Evolutionary conservation across 2,888 invertebrate species (phyloP), one percentile per base, ranked within the genome.

Genomic region (Amphiduros pacificus): DNA sequence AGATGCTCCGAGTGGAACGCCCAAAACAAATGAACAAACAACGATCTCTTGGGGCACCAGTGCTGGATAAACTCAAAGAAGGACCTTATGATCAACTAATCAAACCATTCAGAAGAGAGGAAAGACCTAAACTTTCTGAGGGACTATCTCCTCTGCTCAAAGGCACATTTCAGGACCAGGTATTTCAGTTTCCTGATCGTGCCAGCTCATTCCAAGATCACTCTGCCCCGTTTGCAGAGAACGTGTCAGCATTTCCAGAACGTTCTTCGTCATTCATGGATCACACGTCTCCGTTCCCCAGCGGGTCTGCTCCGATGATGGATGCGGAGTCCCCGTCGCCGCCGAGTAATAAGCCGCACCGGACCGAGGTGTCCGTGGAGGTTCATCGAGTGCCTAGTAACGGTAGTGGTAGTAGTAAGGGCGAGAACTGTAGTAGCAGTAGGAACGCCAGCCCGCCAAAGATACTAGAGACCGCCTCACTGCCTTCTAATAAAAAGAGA

Each of bases 21-120:
- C 40, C 53, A n/a, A 65, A 72, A 17, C 71, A 72, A n/a, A 69
- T 66, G 40, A 49, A 56, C 20, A 52, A 75, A 14, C 78, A 79
- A 62, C 72, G 69, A 56, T 77, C 78, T 0, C 56, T 76, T 1
- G 66, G 70, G 27, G 27, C 41, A 6, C 66, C 65, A 14, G 49
- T 67, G 31, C 24, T 44, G 49, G n/a, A n/a, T n/a, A n/a, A n/a
- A n/a, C n/a, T n/a, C n/a, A 14, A 14, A 36, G 36, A 36, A 14
- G 9, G 36, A 11, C 44, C 44, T 4, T 44, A 44, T 44, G 44
- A 44, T n/a, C 44, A 44, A 22, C 11, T 9, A 36, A 11, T 9
- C 36, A 44, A 44, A n/a, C 44, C 20, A 5, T n/a, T 20, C n/a
- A 5, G 44, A 5, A n/a, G 22, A n/a, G 44, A 44, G 22, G 44